phyloP scores from a whole-genome alignment of 2,113 vertebrate species.

The Oceanodroma tethys region DNA sequence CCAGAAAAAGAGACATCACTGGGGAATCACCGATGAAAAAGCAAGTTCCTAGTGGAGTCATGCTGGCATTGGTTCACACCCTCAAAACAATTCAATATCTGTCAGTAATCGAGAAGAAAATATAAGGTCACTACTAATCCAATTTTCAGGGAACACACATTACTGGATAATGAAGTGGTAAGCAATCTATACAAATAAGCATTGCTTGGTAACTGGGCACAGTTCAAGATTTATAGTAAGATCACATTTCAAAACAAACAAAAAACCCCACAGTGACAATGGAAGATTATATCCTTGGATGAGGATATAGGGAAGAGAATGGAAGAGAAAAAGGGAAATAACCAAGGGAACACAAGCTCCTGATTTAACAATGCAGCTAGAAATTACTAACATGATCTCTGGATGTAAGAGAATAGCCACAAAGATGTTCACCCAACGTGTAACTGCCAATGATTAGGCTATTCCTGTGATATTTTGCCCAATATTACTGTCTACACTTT shows the following conservation, averaged over 20 bases:
- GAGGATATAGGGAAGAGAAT: no score
- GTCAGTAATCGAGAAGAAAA: constrained; percentile 22
- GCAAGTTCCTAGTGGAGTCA: not conserved
- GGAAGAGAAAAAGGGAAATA: not conserved
- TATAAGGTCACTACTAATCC: constrained; percentile 35
- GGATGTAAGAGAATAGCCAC: not conserved
- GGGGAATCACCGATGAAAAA: not conserved
- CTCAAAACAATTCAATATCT: constrained; percentile 49
- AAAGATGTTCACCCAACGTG: not conserved
- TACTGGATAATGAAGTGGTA: constrained; percentile 51
- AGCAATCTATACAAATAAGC: constrained; percentile 27
- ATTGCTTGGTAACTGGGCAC: not conserved
- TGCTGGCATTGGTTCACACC: not conserved
- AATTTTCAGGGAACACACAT: constrained; percentile 32
- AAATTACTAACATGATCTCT: not conserved
- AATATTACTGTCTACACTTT: not conserved
- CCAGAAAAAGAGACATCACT: constrained; percentile 8
- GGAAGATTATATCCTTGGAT: not conserved
- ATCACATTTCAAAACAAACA: constrained; percentile 14
- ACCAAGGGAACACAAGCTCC: not conserved
- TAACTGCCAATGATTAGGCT: not conserved
- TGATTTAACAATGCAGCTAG: not conserved
- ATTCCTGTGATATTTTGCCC: not conserved
- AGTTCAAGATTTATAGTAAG: not conserved
- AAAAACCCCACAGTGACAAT: not conserved